Conservation (phyloP, 2,888 invertebrate species). For the Cephus pulcher region DNA sequence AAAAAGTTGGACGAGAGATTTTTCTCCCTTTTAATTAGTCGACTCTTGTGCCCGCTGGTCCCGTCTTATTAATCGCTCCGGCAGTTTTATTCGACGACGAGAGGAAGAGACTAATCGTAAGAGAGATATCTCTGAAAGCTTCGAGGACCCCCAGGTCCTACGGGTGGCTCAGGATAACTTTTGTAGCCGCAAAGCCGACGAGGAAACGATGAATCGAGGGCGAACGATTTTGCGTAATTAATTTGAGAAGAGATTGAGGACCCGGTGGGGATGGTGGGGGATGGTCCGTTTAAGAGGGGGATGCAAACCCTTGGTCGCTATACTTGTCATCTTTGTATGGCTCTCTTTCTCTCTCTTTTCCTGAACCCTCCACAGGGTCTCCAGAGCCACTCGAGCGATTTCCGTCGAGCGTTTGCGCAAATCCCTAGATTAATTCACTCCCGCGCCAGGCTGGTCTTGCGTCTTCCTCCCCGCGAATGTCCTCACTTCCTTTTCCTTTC, state of each 20-base stretch:
- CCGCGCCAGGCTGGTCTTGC: background rate
- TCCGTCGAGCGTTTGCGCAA: background rate
- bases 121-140: background rate
- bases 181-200: background rate
- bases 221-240: slow-evolving; percentile 3
- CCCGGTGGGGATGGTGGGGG: background rate
- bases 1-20: slow-evolving; percentile 1
- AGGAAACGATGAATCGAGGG: slow-evolving; percentile 1
- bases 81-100: background rate
- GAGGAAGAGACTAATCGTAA: background rate
- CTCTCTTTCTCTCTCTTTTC: background rate
- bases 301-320: background rate
- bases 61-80: background rate
- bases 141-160: background rate
- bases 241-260: background rate
- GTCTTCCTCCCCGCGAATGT: background rate
- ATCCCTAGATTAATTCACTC: background rate
- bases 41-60: background rate
- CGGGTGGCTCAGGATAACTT: background rate
- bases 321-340: background rate
- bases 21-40: slow-evolving; percentile 4
- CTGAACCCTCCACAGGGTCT: background rate
- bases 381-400: background rate
- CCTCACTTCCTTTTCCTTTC: background rate
- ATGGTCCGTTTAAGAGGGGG: background rate